These are phyloP conservation scores for Drosophila setifemur DNA, from an alignment of 1,140 invertebrate genomes.

Conservation along the genomic window DNA sequence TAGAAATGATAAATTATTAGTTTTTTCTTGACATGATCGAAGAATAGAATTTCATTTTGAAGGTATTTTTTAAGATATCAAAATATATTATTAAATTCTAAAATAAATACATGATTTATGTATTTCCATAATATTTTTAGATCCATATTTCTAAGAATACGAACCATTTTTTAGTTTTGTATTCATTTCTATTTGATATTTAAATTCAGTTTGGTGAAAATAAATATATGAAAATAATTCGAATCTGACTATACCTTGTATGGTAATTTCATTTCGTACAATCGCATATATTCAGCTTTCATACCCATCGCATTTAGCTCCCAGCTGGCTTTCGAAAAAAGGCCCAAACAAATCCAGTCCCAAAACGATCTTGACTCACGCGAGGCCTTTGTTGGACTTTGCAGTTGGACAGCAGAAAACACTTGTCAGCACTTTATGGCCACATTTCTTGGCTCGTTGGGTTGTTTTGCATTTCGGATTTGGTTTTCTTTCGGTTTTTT, in stretches of 20 bases:
- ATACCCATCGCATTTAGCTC: slow-evolving; percentile 5
- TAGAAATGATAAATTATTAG: too few relatives aligned
- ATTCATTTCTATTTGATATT: too few relatives aligned
- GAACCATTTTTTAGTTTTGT: too few relatives aligned
- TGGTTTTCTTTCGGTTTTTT: slow-evolving; percentile 10
- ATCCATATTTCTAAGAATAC: too few relatives aligned
- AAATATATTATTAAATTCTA: too few relatives aligned
- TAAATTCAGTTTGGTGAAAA: too few relatives aligned
- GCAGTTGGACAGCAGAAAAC: slow-evolving; percentile 23
- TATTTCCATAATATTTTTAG: too few relatives aligned
- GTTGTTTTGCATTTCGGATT: slow-evolving; percentile 28
- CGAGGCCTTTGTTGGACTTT: slow-evolving; percentile 19
- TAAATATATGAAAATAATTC: too few relatives aligned
- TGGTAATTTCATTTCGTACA: slow-evolving; percentile 27
- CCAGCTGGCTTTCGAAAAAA: slow-evolving; percentile 9
- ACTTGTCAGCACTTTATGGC: slow-evolving; percentile 74
- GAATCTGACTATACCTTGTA: slow-evolving; percentile 14
- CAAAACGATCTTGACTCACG: slow-evolving; percentile 50
- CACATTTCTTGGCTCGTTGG: slow-evolving; percentile 29
- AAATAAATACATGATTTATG: too few relatives aligned
- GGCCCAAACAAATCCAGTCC: slow-evolving; percentile 28
- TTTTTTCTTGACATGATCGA: too few relatives aligned
- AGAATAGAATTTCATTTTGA: too few relatives aligned
- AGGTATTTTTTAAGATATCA: too few relatives aligned
- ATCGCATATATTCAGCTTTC: slow-evolving; percentile 14